Conservation (phyloP, 2,113 vertebrate species). For the Protobothrops mucrosquamatus region DNA sequence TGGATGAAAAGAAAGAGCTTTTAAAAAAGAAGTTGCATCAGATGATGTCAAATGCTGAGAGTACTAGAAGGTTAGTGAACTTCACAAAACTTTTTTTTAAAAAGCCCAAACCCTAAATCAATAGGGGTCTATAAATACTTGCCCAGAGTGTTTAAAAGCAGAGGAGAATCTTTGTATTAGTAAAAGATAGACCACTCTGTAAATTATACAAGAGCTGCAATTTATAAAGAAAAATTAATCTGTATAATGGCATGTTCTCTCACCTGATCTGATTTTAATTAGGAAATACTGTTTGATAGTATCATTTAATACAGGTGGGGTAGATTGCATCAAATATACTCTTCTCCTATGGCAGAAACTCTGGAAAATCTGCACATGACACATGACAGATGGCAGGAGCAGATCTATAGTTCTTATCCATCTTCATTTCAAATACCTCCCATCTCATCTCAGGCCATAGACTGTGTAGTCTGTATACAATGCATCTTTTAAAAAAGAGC, state of each 20-base stretch:
- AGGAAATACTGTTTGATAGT: neutral
- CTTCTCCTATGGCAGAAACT: neutral
- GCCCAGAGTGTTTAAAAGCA: neutral
- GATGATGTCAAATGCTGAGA: conserved; percentile 38
- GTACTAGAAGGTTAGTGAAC: conserved; percentile 53
- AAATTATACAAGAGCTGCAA: neutral
- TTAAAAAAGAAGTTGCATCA: conserved; percentile 63
- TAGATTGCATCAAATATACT: neutral
- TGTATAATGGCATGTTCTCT: neutral
- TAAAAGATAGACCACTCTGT: neutral
- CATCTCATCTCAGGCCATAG: neutral
- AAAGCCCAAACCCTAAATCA: neutral
- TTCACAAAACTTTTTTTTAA: neutral
- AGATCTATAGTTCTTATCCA: neutral
- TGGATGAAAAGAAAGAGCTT: conserved; percentile 62
- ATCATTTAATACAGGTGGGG: neutral
- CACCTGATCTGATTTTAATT: neutral
- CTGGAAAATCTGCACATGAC: neutral
- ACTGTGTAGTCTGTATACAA: neutral
- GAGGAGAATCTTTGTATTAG: neutral
- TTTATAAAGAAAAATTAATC: neutral
- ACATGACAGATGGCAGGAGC: neutral
- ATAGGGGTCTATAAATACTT: neutral
- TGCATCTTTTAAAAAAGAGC: neutral
- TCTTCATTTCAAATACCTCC: neutral